These are phyloP conservation scores for Cavia porcellus DNA, from an alignment of 2,113 vertebrate species.

Conservation along the genomic window DNA sequence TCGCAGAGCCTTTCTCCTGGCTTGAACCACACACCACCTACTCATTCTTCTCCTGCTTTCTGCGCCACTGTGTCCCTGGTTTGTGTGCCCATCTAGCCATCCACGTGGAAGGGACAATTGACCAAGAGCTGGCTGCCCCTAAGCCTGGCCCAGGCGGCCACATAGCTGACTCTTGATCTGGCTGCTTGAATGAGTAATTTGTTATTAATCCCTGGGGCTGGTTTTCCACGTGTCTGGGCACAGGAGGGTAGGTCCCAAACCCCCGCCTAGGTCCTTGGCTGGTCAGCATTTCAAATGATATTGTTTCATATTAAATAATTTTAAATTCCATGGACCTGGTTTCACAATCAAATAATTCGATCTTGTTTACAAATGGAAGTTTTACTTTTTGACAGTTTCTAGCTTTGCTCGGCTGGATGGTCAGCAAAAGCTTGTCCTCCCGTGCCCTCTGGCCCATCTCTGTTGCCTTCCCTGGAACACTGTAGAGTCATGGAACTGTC, in stretches of 20 bases:
- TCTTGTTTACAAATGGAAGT: constrained; percentile 85
- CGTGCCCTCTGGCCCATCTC: constrained; percentile 49
- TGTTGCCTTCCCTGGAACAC: background rate
- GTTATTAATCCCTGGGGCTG: constrained; percentile 3
- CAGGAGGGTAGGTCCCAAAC: background rate
- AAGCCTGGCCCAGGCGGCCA: background rate
- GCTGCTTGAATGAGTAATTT: background rate
- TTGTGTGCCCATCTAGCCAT: rapidly evolving
- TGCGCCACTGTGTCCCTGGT: rapidly evolving
- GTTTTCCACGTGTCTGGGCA: constrained; percentile 56
- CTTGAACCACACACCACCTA: rapidly evolving
- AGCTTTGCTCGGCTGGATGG: constrained; percentile 61
- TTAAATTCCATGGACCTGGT: constrained; percentile 82
- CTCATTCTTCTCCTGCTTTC: rapidly evolving
- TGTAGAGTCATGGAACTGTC: background rate
- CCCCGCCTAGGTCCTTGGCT: constrained; percentile 47
- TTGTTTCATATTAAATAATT: constrained; percentile 84
- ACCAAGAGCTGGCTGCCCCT: background rate
- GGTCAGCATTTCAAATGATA: constrained; percentile 77
- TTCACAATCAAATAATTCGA: constrained; percentile 85
- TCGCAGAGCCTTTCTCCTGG: background rate
- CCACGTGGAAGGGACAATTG: rapidly evolving
- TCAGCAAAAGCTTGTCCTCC: constrained; percentile 73
- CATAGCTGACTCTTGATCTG: rapidly evolving
- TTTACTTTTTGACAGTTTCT: constrained; percentile 81